Conservation (phyloP, 2,797 vertebrate species). For the Enteromius argenteus region DNA sequence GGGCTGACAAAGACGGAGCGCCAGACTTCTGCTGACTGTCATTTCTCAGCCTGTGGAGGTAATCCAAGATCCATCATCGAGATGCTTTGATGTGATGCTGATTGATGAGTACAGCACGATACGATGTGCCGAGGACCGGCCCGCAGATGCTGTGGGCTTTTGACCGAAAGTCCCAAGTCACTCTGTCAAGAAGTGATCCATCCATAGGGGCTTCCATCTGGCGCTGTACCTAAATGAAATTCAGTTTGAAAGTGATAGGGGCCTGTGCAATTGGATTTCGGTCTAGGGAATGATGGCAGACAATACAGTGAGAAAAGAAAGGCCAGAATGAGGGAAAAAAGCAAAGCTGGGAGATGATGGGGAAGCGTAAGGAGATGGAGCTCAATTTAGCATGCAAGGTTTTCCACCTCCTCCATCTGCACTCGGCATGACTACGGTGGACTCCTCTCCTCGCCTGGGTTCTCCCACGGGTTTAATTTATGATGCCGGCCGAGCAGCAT, state of each 20-base stretch:
- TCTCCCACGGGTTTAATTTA: constrained; percentile 57
- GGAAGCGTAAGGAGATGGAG: neutral
- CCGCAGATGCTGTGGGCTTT: constrained; percentile 40
- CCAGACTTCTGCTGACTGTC: constrained; percentile 36
- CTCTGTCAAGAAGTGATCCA: constrained; percentile 30
- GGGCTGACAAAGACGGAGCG: constrained; percentile 31
- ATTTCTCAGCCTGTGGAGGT: constrained; percentile 48
- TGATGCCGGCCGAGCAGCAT: constrained; percentile 21
- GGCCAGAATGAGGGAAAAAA: neutral
- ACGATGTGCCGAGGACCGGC: neutral
- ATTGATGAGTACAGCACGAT: constrained; percentile 72
- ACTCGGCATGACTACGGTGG: constrained; percentile 41
- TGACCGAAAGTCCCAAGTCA: constrained; percentile 27
- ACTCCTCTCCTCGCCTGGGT: constrained; percentile 28
- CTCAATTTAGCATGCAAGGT: constrained; percentile 5
- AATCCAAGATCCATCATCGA: constrained; percentile 72
- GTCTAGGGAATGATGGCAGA: constrained; percentile 5
- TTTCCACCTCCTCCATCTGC: constrained; percentile 72
- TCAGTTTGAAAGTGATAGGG: constrained; percentile 31
- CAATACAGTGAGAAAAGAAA: neutral
- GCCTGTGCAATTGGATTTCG: constrained; percentile 31
- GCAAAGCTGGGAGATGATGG: neutral
- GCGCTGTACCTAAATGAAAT: constrained; percentile 10
- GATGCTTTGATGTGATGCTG: constrained; percentile 72
- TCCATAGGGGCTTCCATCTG: neutral